Conservation (phyloP, 2,888 invertebrate species). For the Tipula lateralis region DNA sequence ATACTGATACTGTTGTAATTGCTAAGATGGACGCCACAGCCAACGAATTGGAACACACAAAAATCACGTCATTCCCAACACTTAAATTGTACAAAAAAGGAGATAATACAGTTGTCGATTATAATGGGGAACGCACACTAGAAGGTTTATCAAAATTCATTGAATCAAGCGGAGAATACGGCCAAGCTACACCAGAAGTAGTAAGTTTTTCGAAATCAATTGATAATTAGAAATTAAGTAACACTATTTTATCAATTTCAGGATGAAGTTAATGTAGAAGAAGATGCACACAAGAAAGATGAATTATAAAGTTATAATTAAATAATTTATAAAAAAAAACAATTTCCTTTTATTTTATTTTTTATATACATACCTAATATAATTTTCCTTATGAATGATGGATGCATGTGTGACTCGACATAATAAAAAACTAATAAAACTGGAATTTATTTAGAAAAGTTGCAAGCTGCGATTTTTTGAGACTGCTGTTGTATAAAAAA, state of each 20-base stretch:
- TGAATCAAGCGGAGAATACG: slow-evolving; percentile 81
- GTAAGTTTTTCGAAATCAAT: slow-evolving; percentile 40
- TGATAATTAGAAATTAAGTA: not conserved
- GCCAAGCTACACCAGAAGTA: slow-evolving; percentile 61
- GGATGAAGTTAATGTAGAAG: slow-evolving; percentile 41
- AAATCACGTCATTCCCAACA: slow-evolving; percentile 91
- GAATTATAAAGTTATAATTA: slow-evolving; percentile 44
- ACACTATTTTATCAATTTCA: slow-evolving; percentile 32
- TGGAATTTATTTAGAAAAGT: not conserved
- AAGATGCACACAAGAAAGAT: slow-evolving; percentile 46
- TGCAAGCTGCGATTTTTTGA: not conserved
- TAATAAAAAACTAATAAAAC: not conserved
- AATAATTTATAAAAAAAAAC: slow-evolving; percentile 15
- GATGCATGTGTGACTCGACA: not conserved
- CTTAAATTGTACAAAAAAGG: slow-evolving; percentile 91
- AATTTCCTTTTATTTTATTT: not conserved
- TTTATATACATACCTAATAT: not conserved
- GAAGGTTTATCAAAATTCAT: slow-evolving; percentile 91
- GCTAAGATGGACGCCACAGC: slow-evolving; percentile 99
- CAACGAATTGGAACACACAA: slow-evolving; percentile 95
- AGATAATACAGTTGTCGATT: slow-evolving; percentile 83
- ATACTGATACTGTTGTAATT: slow-evolving; percentile 75
- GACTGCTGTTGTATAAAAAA: slow-evolving; percentile 5
- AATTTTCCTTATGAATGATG: not conserved
- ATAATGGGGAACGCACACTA: slow-evolving; percentile 91